Base-by-base conservation (phyloP, 2,797 vertebrate species). In the Liasis olivaceus region DNA sequence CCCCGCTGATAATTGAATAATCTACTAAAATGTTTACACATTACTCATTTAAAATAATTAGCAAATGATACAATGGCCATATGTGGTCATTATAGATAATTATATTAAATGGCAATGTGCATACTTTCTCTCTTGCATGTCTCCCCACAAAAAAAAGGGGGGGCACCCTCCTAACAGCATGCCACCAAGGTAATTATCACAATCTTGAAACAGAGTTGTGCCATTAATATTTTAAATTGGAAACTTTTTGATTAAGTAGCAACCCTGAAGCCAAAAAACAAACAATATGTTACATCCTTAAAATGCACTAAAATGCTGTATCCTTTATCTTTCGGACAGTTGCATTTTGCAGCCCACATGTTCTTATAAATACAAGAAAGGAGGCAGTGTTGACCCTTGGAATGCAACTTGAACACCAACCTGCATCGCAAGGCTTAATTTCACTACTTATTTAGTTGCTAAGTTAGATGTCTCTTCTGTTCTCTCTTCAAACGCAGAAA, bases 11-110 rank as follows among this genome's bases (percentile, higher is more conserved):
- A 95, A 88, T 1, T 77, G 5, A 94, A 93, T 90, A 93, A 93
- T 81, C 91, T 94, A 94, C 95, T 90, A 5, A 89, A 96, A 94
- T 92, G 59, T 94, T 95, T 94, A 85, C 1, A 66, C 59, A 95
- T 92, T 94, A 95, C 72, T 93, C 94, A 81, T 94, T 97, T 95
- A 94, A 95, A 97, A 97, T 95, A 97, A 97, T 96, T 96, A 97
- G 87, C 90, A 96, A 93, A n/a, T 92, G 93, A 96, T 97, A 95
- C 94, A 96, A 95, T 95, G 96, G 95, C 95, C 96, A 96, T 97
- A 97, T 94, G 96, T 91, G 81, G 94, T 94, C 95, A 95, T 97
- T 95, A 97, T 51, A 77, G 94, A 96, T 94, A 97, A 96, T 92
- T 93, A 87, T 22, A 96, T 92, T 93, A 95, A 97, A 94, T 66